A percentile compares a stretch with the other conserved stretches of the same genome.
Conservation (phyloP, 2,113 vertebrate genomes). For the Mesoclemmys tuberculata region DNA sequence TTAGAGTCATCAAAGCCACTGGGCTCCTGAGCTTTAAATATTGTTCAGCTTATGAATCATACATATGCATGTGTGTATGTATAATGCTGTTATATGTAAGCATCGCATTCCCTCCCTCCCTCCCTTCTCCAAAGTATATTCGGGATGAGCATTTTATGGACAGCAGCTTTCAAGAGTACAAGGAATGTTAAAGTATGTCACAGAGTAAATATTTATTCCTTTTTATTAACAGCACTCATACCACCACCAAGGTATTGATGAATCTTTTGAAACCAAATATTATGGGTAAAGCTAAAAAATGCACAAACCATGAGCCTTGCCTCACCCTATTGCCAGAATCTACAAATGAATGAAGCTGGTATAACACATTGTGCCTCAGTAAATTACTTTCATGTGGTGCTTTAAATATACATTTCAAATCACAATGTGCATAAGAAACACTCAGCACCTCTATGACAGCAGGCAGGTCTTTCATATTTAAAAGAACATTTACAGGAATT, state of each 20-base stretch:
- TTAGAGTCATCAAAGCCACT: not conserved
- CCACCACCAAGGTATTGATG: not conserved
- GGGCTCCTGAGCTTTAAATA: not conserved
- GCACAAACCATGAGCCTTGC: not conserved
- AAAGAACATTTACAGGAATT: not conserved
- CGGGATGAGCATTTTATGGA: not conserved
- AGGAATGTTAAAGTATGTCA: constrained; percentile 9
- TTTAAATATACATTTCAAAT: not conserved
- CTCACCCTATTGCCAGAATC: not conserved
- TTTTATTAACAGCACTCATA: not conserved
- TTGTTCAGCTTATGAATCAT: constrained; percentile 47
- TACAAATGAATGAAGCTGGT: not conserved
- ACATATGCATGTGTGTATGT: not conserved
- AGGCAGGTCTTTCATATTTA: not conserved
- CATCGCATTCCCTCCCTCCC: not conserved
- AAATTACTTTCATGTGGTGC: not conserved
- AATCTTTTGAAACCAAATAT: constrained; percentile 7
- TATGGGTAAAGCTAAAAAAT: not conserved
- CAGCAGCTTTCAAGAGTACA: constrained; percentile 4
- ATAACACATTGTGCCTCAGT: not conserved
- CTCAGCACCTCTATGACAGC: not conserved
- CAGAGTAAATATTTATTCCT: not conserved
- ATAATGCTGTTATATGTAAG: constrained; percentile 37
- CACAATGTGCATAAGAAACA: not conserved
- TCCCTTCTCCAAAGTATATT: not conserved